Evolutionary conservation across 2,888 invertebrate species (phyloP).

Genomic region (Habrosyne pyritoides): DNA sequence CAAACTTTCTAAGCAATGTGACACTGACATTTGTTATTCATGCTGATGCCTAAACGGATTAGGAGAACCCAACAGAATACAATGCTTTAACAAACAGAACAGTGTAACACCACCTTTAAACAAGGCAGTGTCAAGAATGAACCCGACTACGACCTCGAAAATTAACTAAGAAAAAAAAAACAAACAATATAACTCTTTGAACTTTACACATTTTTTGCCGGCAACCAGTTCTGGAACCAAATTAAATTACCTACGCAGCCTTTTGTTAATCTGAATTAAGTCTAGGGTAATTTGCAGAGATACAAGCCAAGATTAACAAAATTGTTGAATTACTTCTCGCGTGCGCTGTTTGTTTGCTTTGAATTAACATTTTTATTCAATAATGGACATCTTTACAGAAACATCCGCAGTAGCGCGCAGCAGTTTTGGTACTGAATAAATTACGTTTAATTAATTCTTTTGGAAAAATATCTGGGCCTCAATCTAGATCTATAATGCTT

Average conservation of each 20-base stretch:
- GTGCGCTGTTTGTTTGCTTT: background rate
- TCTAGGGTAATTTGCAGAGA: background rate
- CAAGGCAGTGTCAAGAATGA: constrained; percentile 48
- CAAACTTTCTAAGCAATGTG: background rate
- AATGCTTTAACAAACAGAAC: background rate
- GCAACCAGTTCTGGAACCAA: constrained; percentile 49
- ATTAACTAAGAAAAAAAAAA: constrained; percentile 61
- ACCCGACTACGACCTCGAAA: constrained; percentile 62
- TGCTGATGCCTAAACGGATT: background rate
- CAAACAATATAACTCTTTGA: constrained; percentile 52
- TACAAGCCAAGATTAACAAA: background rate
- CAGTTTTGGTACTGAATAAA: background rate
- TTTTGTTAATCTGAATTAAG: constrained; percentile 46
- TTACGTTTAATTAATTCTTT: background rate
- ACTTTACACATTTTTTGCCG: constrained; percentile 63
- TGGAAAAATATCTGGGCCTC: too few relatives aligned
- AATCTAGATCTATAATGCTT: too few relatives aligned
- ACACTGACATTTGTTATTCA: too few relatives aligned
- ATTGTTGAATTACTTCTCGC: constrained; percentile 1
- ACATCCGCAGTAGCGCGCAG: background rate
- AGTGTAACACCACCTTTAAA: constrained; percentile 39
- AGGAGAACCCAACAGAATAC: background rate
- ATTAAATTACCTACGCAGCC: constrained; percentile 49
- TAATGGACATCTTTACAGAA: background rate
- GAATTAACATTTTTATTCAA: background rate